Evolutionary conservation across 2,888 invertebrate genomes (phyloP).

Genomic region (Hydriomena furcata): DNA sequence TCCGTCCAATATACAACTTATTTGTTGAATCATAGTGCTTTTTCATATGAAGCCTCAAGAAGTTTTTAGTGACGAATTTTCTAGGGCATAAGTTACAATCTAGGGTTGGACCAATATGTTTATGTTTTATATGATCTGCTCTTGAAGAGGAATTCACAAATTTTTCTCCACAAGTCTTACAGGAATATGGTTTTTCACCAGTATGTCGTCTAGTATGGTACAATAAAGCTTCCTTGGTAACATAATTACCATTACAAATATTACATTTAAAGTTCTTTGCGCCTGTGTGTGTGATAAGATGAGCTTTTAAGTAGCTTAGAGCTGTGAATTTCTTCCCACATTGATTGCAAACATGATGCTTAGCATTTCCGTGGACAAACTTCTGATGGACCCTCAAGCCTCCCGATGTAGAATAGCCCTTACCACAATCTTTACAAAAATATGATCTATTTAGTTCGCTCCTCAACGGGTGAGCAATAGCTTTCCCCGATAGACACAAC

Average conservation of each 20-base stretch:
- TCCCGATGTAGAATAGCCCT: conserved; percentile 52
- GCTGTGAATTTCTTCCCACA: conserved; percentile 24
- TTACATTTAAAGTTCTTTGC: conserved; percentile 71
- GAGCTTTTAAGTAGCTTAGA: conserved; percentile 38
- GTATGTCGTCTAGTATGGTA: conserved; percentile 74
- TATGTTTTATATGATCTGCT: conserved; percentile 73
- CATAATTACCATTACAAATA: conserved; percentile 63
- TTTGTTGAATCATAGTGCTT: conserved; percentile 69
- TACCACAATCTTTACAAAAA: conserved; percentile 60
- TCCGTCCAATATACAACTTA: conserved; percentile 61
- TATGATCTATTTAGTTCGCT: conserved; percentile 37
- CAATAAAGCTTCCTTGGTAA: conserved; percentile 69
- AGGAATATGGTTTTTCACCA: conserved; percentile 72
- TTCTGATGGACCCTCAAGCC: conserved; percentile 65
- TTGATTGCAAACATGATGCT: conserved; percentile 51
- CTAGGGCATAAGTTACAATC: conserved; percentile 68
- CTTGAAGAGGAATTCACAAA: conserved; percentile 75
- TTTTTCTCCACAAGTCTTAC: conserved; percentile 62
- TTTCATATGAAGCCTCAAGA: conserved; percentile 64
- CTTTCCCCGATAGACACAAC: conserved; percentile 57
- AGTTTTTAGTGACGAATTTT: conserved; percentile 70
- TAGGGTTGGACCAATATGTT: conserved; percentile 67
- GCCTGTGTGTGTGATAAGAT: conserved; percentile 63
- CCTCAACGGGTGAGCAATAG: conserved; percentile 69
- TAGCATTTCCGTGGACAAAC: conserved; percentile 46